A percentile compares a stretch with the other conserved stretches of the same genome.
These are phyloP conservation scores for Columbina picui DNA, from an alignment of 2,113 vertebrate genomes.

Conservation along the genomic window DNA sequence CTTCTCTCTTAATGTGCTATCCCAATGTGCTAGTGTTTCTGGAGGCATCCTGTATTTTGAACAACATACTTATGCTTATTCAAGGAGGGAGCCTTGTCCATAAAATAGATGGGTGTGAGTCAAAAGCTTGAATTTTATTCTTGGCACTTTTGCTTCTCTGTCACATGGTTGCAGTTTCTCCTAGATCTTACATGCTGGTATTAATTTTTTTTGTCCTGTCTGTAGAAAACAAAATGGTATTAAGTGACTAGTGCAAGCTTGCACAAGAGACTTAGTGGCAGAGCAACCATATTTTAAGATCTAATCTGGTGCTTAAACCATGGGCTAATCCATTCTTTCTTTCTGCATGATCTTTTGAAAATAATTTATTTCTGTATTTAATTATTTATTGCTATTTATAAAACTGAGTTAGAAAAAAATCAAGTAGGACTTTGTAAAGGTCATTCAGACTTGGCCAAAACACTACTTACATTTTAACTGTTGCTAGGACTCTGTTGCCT, in stretches of 20 bases:
- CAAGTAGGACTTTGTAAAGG: background rate
- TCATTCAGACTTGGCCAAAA: background rate
- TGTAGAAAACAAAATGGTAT: background rate
- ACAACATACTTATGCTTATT: background rate
- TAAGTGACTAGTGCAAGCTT: background rate
- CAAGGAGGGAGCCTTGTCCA: background rate
- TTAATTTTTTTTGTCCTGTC: background rate
- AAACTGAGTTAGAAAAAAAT: background rate
- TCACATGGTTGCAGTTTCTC: background rate
- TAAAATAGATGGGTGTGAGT: background rate
- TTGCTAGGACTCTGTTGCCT: background rate
- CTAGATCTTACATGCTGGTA: background rate
- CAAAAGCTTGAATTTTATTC: background rate
- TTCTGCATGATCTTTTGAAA: background rate
- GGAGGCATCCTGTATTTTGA: background rate
- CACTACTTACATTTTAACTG: background rate
- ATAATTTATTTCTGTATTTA: background rate
- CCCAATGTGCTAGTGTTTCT: background rate
- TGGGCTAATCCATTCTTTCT: background rate
- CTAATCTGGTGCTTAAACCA: background rate
- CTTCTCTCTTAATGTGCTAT: background rate
- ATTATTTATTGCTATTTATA: slow-evolving; percentile 3
- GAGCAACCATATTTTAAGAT: background rate
- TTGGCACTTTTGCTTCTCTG: background rate
- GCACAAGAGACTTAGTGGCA: background rate